Evolutionary conservation across 2,113 vertebrate species (phyloP).

Genomic region (Rhodinocichla rosea): DNA sequence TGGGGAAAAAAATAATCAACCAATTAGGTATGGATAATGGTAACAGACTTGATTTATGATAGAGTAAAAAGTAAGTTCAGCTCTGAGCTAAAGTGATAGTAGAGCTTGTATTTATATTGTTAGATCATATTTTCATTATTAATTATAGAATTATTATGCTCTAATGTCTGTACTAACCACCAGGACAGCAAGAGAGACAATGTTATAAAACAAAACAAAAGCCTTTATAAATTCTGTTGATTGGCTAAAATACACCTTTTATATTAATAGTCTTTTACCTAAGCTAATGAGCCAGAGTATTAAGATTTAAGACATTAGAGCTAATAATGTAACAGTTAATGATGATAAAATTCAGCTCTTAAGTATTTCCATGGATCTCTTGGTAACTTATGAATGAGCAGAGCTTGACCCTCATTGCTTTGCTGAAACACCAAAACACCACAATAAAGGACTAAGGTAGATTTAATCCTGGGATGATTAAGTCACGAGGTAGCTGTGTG

Average conservation of each 20-base stretch:
- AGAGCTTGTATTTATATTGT: neutral
- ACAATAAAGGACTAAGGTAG: neutral
- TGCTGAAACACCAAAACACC: neutral
- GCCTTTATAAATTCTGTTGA: neutral
- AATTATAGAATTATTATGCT: neutral
- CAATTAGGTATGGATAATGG: neutral
- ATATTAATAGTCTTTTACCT: constrained; percentile 5
- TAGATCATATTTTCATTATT: neutral
- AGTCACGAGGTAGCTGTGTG: neutral
- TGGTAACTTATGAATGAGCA: neutral
- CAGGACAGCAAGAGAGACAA: neutral
- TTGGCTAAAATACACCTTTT: constrained; percentile 13
- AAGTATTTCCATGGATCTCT: neutral
- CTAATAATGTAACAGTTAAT: constrained; percentile 26
- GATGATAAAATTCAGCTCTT: constrained; percentile 16
- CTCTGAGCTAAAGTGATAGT: neutral
- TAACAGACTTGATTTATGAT: neutral
- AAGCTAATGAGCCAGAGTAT: constrained; percentile 51
- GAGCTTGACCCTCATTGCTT: neutral
- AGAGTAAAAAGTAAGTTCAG: neutral
- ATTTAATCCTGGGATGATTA: neutral
- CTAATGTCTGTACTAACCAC: neutral
- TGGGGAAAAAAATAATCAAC: neutral
- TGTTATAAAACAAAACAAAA: constrained; percentile 23
- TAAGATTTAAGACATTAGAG: constrained; percentile 28